phyloP scores from a whole-genome alignment of 2,113 vertebrate species.

The Panthera leo region DNA sequence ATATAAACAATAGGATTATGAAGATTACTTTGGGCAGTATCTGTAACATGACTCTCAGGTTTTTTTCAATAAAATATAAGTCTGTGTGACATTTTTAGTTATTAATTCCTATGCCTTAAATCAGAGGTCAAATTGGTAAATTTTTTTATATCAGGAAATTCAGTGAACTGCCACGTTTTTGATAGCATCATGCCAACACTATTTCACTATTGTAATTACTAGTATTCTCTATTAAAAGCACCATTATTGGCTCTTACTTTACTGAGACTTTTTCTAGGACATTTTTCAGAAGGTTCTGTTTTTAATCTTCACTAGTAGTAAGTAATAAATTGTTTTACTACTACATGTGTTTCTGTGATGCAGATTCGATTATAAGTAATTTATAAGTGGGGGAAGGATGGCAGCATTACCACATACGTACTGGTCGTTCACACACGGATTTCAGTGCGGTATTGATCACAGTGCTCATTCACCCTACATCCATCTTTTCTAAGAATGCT shows the following conservation, averaged over 20 bases:
- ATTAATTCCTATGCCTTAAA: constrained; percentile 51
- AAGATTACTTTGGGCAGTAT: constrained; percentile 5
- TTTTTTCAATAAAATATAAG: not conserved
- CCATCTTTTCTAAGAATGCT: not conserved
- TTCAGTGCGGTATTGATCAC: not conserved
- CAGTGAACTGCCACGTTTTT: not conserved
- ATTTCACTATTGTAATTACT: constrained; percentile 50
- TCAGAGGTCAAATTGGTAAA: not conserved
- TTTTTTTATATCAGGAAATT: constrained; percentile 21
- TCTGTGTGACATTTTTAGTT: not conserved
- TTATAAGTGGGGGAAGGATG: not conserved
- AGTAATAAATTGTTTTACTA: constrained; percentile 1
- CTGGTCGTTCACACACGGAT: not conserved
- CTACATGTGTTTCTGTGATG: not conserved
- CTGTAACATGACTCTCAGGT: not conserved
- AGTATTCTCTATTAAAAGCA: constrained; percentile 34
- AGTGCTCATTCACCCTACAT: not conserved
- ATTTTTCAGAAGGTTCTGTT: not conserved
- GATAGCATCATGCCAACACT: not conserved
- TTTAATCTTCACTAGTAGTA: constrained; percentile 63
- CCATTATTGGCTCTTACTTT: constrained; percentile 39
- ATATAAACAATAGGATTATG: not conserved
- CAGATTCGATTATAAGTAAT: not conserved
- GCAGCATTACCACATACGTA: too few relatives aligned
- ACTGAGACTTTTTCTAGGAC: not conserved